A percentile compares a stretch with the other conserved stretches of the same genome.
phyloP scores from a whole-genome alignment of 2,888 invertebrate genomes.

The Rhodophaea formosa region DNA sequence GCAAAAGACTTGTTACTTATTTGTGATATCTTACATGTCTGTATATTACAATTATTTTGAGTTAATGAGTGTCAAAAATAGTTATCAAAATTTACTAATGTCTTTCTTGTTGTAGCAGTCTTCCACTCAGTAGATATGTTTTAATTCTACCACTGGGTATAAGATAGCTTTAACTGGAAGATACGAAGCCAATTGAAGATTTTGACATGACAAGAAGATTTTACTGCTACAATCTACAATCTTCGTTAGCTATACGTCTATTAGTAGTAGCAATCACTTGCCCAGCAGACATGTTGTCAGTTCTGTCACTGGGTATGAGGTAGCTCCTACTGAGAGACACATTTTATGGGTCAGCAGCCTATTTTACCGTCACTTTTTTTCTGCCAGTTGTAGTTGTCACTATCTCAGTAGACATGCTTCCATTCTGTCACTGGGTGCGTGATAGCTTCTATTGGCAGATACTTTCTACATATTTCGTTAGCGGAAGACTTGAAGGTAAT shows the following conservation, averaged over 20 bases:
- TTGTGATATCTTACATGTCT: no score
- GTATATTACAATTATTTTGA: no score
- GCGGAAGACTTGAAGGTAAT: no score
- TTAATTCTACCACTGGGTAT: slow-evolving; percentile 32
- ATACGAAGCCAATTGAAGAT: neutral
- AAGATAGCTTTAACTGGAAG: slow-evolving; percentile 23
- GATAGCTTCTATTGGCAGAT: neutral
- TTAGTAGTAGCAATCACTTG: neutral
- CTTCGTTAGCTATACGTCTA: neutral
- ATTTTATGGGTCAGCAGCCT: no score
- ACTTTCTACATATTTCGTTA: no score
- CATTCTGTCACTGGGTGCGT: slow-evolving; percentile 31
- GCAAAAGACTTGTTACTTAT: no score
- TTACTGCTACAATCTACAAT: no score
- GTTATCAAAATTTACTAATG: neutral
- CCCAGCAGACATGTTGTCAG: slow-evolving; percentile 24
- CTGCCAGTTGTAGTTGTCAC: no score
- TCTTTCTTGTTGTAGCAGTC: neutral
- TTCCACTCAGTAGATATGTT: slow-evolving; percentile 25
- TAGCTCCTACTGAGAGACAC: neutral
- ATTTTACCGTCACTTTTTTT: no score
- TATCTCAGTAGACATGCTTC: neutral
- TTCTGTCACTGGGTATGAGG: slow-evolving; percentile 2
- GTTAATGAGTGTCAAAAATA: no score
- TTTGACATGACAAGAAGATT: no score